Evolutionary conservation across 2,113 vertebrate species (phyloP).

Genomic region (Danio rerio): DNA sequence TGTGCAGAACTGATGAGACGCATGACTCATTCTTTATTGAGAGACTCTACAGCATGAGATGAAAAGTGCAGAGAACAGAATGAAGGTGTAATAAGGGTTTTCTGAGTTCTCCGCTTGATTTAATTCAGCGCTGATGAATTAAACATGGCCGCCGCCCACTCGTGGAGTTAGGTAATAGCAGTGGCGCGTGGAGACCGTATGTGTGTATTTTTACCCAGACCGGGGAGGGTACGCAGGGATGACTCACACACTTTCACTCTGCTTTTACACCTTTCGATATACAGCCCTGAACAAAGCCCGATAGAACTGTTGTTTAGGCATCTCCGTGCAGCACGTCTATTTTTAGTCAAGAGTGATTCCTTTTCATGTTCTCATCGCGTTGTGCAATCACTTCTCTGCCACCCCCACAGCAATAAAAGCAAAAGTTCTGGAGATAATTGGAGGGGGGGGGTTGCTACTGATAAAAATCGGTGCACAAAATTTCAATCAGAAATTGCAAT

Average conservation of each 20-base stretch:
- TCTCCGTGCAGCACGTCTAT: constrained; percentile 52
- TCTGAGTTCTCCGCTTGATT: constrained; percentile 34
- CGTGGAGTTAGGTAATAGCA: constrained; percentile 70
- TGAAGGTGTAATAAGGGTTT: constrained; percentile 14
- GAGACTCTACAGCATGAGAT: not conserved
- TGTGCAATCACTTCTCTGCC: not conserved
- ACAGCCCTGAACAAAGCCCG: constrained; percentile 41
- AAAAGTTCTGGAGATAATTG: not conserved
- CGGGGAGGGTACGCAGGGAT: constrained; percentile 66
- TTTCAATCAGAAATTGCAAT: too few species aligned
- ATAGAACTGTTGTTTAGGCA: constrained; percentile 51
- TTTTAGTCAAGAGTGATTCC: constrained; percentile 41
- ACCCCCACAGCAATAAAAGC: not conserved
- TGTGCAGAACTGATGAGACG: not conserved
- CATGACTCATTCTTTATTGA: not conserved
- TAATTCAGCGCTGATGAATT: constrained; percentile 68
- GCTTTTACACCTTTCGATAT: constrained; percentile 61
- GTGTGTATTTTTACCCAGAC: constrained; percentile 72
- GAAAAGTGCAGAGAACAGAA: not conserved
- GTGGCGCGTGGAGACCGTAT: constrained; percentile 62
- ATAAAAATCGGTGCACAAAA: not conserved
- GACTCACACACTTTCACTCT: constrained; percentile 74
- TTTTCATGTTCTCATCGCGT: constrained; percentile 1
- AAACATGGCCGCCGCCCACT: constrained; percentile 71
- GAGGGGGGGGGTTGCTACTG: not conserved